These are phyloP conservation scores for Thaumetopoea pityocampa DNA, from an alignment of 1,140 invertebrate genomes.

Conservation along the genomic window DNA sequence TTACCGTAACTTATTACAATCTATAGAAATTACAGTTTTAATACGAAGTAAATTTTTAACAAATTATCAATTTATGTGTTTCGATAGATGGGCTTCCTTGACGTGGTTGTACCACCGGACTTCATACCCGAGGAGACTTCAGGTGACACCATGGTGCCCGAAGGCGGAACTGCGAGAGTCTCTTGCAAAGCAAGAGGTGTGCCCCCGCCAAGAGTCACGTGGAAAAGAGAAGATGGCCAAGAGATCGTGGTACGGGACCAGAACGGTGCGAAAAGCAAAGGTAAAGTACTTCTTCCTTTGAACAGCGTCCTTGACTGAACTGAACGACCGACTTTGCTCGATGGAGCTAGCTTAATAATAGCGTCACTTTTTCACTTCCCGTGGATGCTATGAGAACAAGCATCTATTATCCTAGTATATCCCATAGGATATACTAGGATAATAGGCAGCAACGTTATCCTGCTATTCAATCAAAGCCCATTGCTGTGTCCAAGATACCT, in stretches of 20 bases:
- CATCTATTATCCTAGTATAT: no score
- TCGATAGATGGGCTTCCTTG: constrained; percentile 87
- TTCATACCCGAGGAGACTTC: constrained; percentile 89
- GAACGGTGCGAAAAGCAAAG: constrained; percentile 79
- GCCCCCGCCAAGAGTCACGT: constrained; percentile 89
- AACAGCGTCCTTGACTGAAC: no score
- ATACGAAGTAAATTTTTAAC: not conserved
- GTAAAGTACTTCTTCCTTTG: constrained; percentile 43
- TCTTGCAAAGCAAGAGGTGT: constrained; percentile 87
- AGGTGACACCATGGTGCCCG: constrained; percentile 88
- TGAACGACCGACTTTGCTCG: no score
- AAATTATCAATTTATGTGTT: constrained; percentile 4
- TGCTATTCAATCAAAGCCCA: no score
- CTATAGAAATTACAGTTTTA: not conserved
- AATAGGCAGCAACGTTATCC: no score
- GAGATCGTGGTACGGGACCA: constrained; percentile 87
- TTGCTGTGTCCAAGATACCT: no score
- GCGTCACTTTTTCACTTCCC: no score
- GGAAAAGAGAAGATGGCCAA: constrained; percentile 89
- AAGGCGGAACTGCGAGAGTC: constrained; percentile 85
- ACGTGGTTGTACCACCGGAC: constrained; percentile 93
- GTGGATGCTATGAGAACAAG: no score
- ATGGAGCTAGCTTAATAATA: no score
- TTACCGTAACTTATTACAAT: no score
- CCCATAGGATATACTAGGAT: no score